phyloP scores from a whole-genome alignment of 2,888 invertebrate genomes.

The Halictus ligatus region DNA sequence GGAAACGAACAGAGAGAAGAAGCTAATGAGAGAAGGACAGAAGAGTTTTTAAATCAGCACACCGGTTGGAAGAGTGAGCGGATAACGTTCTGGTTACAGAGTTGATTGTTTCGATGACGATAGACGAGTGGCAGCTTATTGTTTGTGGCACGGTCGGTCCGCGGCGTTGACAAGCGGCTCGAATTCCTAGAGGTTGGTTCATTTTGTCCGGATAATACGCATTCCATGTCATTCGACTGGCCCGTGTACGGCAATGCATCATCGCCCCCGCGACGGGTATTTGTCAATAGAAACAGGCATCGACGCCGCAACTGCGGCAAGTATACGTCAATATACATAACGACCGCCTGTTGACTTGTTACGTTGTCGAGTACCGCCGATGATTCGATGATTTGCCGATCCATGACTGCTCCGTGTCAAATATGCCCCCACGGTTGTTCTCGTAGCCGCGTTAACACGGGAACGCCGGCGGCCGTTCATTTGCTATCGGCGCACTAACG shows the following conservation, averaged over 20 bases:
- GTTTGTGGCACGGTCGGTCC: conserved; percentile 9
- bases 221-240: conserved; percentile 68
- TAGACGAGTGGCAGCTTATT: neutral
- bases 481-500: conserved; percentile 72
- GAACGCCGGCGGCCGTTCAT: conserved; percentile 68
- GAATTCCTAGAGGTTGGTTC: conserved; percentile 68
- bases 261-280: conserved; percentile 72
- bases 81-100: neutral
- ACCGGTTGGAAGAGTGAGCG: neutral
- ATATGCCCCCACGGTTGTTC: conserved; percentile 72
- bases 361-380: conserved; percentile 82
- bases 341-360: conserved; percentile 82
- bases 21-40: neutral
- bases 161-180: conserved; percentile 18
- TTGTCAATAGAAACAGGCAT: conserved; percentile 80
- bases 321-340: conserved; percentile 77
- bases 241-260: conserved; percentile 71
- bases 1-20: neutral
- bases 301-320: conserved; percentile 75
- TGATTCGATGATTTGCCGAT: conserved; percentile 82
- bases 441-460: conserved; percentile 70
- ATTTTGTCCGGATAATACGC: conserved; percentile 73
- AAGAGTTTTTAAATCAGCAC: neutral
- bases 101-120: conserved; percentile 10
- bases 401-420: conserved; percentile 78